Conservation (phyloP, 2,888 invertebrate species). For the Leptinotarsa peninsularis region DNA sequence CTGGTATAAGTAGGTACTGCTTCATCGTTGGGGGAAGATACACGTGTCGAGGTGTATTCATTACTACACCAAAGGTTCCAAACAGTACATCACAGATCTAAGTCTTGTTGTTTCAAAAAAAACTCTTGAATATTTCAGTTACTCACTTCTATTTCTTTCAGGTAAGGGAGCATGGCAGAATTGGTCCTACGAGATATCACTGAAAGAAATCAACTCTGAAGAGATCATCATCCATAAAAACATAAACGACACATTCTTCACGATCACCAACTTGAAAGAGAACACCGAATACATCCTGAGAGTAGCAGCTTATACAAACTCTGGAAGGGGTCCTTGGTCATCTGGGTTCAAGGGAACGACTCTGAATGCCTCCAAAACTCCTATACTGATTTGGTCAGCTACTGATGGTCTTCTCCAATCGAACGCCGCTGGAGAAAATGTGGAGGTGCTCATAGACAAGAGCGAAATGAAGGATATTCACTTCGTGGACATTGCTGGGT, state of each 20-base stretch:
- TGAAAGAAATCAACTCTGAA: constrained; percentile 69
- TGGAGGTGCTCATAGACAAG: constrained; percentile 76
- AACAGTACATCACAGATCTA: too few species aligned
- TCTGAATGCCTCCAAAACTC: constrained; percentile 71
- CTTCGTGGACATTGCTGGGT: constrained; percentile 83
- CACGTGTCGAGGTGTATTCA: too few species aligned
- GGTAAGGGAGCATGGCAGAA: constrained; percentile 76
- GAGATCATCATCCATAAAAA: constrained; percentile 65
- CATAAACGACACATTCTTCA: constrained; percentile 73
- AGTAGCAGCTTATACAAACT: constrained; percentile 82
- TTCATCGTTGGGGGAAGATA: too few species aligned
- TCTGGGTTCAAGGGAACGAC: constrained; percentile 71
- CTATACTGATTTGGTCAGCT: constrained; percentile 81
- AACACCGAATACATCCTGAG: constrained; percentile 82
- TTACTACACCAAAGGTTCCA: too few species aligned
- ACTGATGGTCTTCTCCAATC: constrained; percentile 82
- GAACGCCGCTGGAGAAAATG: constrained; percentile 83
- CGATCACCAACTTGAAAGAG: constrained; percentile 78
- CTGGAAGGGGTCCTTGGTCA: constrained; percentile 85
- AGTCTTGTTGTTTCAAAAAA: neutral
- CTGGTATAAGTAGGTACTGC: too few species aligned
- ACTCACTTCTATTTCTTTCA: constrained; percentile 49
- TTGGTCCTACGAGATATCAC: constrained; percentile 83
- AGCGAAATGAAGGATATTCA: constrained; percentile 67
- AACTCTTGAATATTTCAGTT: neutral